phyloP scores from a whole-genome alignment of 1,140 invertebrate genomes.

The Thaumetopoea pityocampa region DNA sequence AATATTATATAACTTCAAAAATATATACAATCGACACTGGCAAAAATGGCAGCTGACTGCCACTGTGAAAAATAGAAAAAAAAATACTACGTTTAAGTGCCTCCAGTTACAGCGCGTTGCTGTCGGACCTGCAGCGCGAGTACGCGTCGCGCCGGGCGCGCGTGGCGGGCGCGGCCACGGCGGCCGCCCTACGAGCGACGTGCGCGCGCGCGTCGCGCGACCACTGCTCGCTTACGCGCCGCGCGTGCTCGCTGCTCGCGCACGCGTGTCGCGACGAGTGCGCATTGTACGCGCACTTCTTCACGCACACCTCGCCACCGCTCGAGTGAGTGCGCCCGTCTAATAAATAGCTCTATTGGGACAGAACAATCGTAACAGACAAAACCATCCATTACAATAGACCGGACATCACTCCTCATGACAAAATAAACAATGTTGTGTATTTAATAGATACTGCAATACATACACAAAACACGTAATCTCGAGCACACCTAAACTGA shows the following conservation, averaged over 20 bases:
- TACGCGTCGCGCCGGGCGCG: constrained; percentile 88
- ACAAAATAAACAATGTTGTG: too few relatives aligned
- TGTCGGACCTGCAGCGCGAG: constrained; percentile 90
- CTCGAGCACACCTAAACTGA: too few relatives aligned
- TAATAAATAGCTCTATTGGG: too few relatives aligned
- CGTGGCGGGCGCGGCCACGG: constrained; percentile 86
- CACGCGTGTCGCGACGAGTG: constrained; percentile 96
- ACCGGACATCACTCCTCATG: too few relatives aligned
- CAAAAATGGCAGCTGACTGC: background rate
- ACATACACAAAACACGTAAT: too few relatives aligned
- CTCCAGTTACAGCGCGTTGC: constrained; percentile 82
- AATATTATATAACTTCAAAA: background rate
- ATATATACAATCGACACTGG: too few relatives aligned
- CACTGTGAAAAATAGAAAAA: too few relatives aligned
- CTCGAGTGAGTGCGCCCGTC: too few relatives aligned
- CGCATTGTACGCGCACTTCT: constrained; percentile 93
- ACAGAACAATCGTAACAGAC: too few relatives aligned
- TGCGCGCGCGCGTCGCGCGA: constrained; percentile 85
- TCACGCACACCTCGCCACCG: constrained; percentile 79
- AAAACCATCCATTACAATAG: too few relatives aligned
- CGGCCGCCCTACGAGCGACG: constrained; percentile 84
- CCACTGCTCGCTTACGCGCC: constrained; percentile 91
- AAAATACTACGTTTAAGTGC: too few relatives aligned
- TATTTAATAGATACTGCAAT: too few relatives aligned
- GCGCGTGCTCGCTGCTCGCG: constrained; percentile 91